These are phyloP conservation scores for Adelges cooleyi DNA, from an alignment of 1,140 invertebrate genomes.

Conservation along the genomic window DNA sequence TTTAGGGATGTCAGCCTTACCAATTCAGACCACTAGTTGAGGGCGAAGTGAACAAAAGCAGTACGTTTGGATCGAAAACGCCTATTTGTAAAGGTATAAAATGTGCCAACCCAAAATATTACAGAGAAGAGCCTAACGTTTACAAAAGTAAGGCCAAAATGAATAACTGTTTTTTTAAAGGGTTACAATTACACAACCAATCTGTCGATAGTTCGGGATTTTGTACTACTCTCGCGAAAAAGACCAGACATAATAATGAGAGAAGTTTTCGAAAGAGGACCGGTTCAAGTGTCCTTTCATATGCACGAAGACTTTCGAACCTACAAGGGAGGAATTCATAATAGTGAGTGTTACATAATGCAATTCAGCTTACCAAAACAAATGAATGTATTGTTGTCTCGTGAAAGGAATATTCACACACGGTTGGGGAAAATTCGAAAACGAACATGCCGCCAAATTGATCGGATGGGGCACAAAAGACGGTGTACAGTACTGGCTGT, in stretches of 20 bases:
- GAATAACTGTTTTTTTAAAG: not conserved
- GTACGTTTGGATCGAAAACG: not conserved
- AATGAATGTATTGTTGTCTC: no score
- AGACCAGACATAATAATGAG: not conserved
- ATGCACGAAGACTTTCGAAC: constrained; percentile 41
- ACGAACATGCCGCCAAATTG: constrained; percentile 79
- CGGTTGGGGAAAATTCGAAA: constrained; percentile 53
- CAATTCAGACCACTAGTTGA: not conserved
- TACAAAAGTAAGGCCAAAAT: not conserved
- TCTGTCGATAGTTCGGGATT: not conserved
- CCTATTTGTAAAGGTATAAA: not conserved
- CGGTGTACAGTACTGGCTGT: constrained; percentile 65
- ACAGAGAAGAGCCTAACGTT: not conserved
- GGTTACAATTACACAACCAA: not conserved
- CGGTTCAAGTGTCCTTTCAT: constrained; percentile 43
- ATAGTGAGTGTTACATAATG: no score
- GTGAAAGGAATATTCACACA: no score
- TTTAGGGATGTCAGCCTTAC: not conserved
- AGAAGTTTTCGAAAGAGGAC: constrained; percentile 38
- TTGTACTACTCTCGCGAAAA: constrained; percentile 32
- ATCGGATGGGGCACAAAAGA: constrained; percentile 57
- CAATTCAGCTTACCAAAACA: no score
- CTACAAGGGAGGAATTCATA: constrained; percentile 40
- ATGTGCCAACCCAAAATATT: not conserved
- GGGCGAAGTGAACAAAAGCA: not conserved